phyloP scores from a whole-genome alignment of 2,888 invertebrate species.

The Cephus spinipes region DNA sequence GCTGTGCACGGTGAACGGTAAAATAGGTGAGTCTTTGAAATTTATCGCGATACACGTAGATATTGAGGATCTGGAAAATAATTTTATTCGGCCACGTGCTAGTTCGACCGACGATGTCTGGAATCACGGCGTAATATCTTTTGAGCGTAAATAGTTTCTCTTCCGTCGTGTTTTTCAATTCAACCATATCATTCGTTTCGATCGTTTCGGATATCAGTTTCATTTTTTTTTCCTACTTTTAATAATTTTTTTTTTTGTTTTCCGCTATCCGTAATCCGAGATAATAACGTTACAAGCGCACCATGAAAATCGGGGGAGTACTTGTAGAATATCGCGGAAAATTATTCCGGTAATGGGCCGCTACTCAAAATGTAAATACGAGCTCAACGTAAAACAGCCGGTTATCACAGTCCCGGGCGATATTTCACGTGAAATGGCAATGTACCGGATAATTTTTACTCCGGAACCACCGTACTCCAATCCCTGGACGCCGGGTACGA shows the following conservation, averaged over 20 bases:
- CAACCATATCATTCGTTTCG: background rate
- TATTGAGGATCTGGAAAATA: background rate
- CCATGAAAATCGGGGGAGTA: background rate
- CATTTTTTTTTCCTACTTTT: background rate
- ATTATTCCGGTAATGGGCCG: background rate
- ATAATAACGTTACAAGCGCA: background rate
- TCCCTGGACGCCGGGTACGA: background rate
- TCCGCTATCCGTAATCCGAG: background rate
- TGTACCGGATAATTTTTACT: background rate
- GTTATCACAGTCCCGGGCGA: background rate
- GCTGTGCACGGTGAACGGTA: conserved; percentile 59
- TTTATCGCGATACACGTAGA: background rate
- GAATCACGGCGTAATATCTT: background rate
- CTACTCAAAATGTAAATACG: background rate
- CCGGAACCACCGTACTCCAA: background rate
- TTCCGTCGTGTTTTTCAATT: background rate
- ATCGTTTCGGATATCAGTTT: background rate
- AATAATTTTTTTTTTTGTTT: background rate
- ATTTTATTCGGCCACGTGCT: background rate
- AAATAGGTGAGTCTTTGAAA: conserved; percentile 52
- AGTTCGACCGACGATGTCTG: background rate
- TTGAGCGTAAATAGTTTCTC: background rate
- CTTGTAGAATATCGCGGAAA: background rate
- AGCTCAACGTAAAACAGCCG: background rate
- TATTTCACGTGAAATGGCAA: background rate